These are phyloP conservation scores for Phortica okadai DNA, from an alignment of 2,888 invertebrate species.

Conservation along the genomic window DNA sequence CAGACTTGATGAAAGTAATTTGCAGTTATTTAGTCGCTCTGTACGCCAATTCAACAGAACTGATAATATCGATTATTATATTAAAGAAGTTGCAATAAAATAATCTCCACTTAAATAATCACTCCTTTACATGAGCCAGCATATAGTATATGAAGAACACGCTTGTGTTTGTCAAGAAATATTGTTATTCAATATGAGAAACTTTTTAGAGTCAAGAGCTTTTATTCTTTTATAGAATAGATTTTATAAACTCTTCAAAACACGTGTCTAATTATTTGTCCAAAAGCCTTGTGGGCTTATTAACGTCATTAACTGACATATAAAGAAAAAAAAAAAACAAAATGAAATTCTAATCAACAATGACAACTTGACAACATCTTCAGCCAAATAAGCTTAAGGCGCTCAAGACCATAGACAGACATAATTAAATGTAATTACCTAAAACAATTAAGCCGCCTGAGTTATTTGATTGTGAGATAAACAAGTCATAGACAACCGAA, in stretches of 20 bases:
- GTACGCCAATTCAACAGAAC: background rate
- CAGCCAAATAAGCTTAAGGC: constrained; percentile 10
- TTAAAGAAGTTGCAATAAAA: too few relatives aligned
- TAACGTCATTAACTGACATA: background rate
- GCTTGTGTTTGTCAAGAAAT: too few relatives aligned
- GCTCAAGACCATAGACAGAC: background rate
- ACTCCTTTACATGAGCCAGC: too few relatives aligned
- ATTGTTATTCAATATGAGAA: too few relatives aligned
- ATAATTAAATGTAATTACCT: constrained; percentile 10
- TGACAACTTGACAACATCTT: background rate
- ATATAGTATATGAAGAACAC: too few relatives aligned
- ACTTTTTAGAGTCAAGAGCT: too few relatives aligned
- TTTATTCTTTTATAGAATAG: too few relatives aligned
- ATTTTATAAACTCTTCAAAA: too few relatives aligned
- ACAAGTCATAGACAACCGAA: background rate
- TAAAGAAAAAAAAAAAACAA: background rate
- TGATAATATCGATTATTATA: too few relatives aligned
- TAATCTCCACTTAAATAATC: too few relatives aligned
- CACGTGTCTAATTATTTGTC: background rate
- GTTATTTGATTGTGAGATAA: constrained; percentile 7
- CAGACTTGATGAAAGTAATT: constrained; percentile 53
- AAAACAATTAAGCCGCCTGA: background rate
- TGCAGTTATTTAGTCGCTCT: constrained; percentile 46
- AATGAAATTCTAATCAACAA: background rate
- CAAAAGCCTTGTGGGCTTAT: background rate